phyloP scores from a whole-genome alignment of 2,113 vertebrate species.

The Accipiter virgatus region DNA sequence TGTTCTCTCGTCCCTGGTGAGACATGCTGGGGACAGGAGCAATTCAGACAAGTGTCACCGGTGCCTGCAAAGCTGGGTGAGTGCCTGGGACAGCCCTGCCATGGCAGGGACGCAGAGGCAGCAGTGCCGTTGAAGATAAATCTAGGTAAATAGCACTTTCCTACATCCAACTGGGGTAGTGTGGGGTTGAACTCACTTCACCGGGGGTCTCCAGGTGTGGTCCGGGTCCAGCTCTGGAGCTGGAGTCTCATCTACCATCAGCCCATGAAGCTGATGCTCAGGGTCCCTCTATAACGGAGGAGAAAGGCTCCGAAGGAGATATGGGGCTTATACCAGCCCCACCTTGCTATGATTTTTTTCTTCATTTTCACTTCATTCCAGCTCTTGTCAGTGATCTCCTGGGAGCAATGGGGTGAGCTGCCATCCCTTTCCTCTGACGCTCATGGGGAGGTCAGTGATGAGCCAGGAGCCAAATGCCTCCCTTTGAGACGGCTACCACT shows the following conservation, averaged over 20 bases:
- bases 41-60: background rate
- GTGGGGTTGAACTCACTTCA: background rate
- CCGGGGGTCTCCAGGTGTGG: accelerated
- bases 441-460: accelerated
- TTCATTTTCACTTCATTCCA: background rate
- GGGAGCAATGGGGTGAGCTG: background rate
- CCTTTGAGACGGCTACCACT: background rate
- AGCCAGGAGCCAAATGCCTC: background rate
- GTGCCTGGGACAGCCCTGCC: background rate
- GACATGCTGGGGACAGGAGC: background rate
- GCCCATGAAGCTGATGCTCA: background rate
- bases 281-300: background rate
- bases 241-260: background rate
- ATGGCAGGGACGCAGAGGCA: background rate
- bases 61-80: background rate
- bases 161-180: background rate
- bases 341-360: background rate
- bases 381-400: background rate
- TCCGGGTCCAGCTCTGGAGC: background rate
- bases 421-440: background rate
- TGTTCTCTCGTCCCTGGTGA: background rate
- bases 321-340: background rate
- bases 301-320: background rate
- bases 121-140: background rate
- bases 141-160: background rate